phyloP scores from a whole-genome alignment of 2,113 vertebrate genomes.

The Anguilla rostrata region DNA sequence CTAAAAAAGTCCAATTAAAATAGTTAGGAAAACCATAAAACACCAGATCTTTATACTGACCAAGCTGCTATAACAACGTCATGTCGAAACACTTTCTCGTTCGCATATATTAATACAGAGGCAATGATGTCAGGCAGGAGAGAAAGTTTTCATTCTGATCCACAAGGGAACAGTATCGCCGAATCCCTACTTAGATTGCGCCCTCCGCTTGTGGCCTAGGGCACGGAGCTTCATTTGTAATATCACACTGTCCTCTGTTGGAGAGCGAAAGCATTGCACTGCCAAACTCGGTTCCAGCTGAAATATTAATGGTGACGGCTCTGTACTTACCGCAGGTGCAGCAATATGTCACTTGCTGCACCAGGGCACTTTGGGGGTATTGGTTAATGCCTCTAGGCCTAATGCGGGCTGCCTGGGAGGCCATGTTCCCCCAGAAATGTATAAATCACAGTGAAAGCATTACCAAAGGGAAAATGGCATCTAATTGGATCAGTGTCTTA shows the following conservation, averaged over 20 bases:
- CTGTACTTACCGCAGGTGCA: neutral
- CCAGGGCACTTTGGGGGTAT: neutral
- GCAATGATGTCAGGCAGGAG: neutral
- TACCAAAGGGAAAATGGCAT: neutral
- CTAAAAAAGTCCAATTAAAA: too few species aligned
- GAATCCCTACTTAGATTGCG: neutral
- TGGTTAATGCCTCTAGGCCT: neutral
- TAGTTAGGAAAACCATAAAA: neutral
- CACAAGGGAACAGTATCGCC: neutral
- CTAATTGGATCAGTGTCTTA: neutral
- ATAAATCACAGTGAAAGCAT: neutral
- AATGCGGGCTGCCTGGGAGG: neutral
- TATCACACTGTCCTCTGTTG: conserved; percentile 20
- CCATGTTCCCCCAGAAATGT: neutral
- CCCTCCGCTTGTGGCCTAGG: neutral
- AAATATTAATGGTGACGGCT: neutral
- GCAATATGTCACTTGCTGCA: neutral
- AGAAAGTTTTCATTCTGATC: neutral
- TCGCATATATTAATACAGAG: neutral
- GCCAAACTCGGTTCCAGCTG: neutral
- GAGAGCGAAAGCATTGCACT: neutral
- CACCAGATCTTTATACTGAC: neutral
- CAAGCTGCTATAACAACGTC: too few species aligned
- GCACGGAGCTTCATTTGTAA: neutral
- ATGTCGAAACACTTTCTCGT: neutral